These are phyloP conservation scores for Microctonus brassicae DNA, from an alignment of 2,888 invertebrate species.

Conservation along the genomic window DNA sequence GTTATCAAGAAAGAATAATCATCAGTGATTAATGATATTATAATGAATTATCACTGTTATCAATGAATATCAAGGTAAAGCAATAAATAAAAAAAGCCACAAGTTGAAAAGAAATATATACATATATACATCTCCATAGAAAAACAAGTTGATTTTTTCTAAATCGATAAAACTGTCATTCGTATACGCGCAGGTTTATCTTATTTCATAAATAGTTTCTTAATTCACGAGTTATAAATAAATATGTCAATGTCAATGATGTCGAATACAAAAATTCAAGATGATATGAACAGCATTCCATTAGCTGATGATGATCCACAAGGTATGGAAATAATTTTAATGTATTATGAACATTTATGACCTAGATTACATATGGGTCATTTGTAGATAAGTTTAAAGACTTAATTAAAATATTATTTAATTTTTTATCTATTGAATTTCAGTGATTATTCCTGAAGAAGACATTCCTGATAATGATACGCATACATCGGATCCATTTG, in stretches of 20 bases:
- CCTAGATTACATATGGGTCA: too few relatives aligned
- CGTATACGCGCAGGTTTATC: slow-evolving; percentile 9
- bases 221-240: not conserved
- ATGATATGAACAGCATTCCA: slow-evolving; percentile 85
- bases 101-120: too few relatives aligned
- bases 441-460: slow-evolving; percentile 88
- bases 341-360: too few relatives aligned
- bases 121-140: not conserved
- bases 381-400: not conserved
- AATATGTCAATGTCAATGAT: slow-evolving; percentile 56
- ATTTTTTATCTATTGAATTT: not conserved
- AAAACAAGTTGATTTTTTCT: not conserved
- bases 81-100: not conserved
- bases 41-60: not conserved
- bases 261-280: slow-evolving; percentile 79
- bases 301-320: slow-evolving; percentile 94
- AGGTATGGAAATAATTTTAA: too few relatives aligned
- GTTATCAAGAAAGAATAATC: not conserved
- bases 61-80: not conserved
- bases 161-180: slow-evolving; percentile 32
- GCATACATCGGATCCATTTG: slow-evolving; percentile 75
- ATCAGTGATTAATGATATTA: not conserved
- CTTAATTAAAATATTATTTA: not conserved
- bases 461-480: slow-evolving; percentile 70
- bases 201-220: not conserved